phyloP scores from a whole-genome alignment of 92 coral and sea anemone genomes.

The Parazoanthus swiftii region DNA sequence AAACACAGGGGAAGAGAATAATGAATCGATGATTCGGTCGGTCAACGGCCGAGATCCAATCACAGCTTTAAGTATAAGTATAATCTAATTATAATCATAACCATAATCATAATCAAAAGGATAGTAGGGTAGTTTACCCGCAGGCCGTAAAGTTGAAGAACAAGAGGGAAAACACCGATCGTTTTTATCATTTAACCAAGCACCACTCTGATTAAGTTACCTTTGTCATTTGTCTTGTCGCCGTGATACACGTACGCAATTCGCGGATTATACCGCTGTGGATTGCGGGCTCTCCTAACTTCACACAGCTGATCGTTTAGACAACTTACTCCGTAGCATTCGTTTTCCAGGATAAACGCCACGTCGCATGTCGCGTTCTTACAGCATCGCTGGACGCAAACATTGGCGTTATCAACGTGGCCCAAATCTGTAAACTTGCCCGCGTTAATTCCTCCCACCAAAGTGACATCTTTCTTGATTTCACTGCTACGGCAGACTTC shows the following conservation, averaged over 20 bases:
- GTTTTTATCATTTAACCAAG: not conserved
- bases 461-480: constrained; percentile 84
- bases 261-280: constrained; percentile 83
- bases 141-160: not conserved
- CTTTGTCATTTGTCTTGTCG: constrained; percentile 51
- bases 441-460: constrained; percentile 92
- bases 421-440: constrained; percentile 94
- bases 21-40: too few relatives aligned
- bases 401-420: constrained; percentile 66
- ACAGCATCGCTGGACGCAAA: constrained; percentile 88
- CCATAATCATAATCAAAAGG: too few relatives aligned
- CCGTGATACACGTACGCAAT: constrained; percentile 80
- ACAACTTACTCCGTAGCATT: constrained; percentile 92
- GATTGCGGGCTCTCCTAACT: constrained; percentile 85
- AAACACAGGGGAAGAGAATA: too few relatives aligned
- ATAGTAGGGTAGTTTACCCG: not conserved
- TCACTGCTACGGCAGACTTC: constrained; percentile 71
- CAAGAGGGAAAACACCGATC: not conserved
- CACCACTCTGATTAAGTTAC: constrained; percentile 20
- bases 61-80: too few relatives aligned
- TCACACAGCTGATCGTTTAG: constrained; percentile 76
- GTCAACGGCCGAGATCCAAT: too few relatives aligned
- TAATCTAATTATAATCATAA: too few relatives aligned
- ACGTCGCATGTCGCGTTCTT: constrained; percentile 82
- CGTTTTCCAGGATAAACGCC: constrained; percentile 87